Percentiles rank a stretch among this genome's conserved stretches.
These are phyloP conservation scores for Bombus soroeensis DNA, from an alignment of 1,140 invertebrate species.

Conservation along the genomic window DNA sequence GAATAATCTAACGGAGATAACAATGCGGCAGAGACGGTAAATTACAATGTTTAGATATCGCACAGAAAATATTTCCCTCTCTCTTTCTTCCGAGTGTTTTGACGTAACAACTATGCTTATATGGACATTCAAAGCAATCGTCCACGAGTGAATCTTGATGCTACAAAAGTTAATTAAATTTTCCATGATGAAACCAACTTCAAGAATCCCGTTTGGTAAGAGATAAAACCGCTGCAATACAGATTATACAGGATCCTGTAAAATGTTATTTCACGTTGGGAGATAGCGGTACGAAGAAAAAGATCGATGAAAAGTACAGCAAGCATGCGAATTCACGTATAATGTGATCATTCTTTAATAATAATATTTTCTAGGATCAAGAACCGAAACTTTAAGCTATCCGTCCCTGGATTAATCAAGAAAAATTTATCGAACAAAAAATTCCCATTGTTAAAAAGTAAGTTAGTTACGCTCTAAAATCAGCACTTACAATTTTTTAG, in stretches of 20 bases:
- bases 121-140: conserved; percentile 33
- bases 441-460: no score
- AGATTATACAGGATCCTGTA: not conserved
- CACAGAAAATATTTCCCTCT: not conserved
- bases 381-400: no score
- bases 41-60: conserved; percentile 36
- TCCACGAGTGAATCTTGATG: conserved; percentile 16
- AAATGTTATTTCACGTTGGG: not conserved
- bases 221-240: not conserved
- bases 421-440: no score
- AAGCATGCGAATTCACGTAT: not conserved
- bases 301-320: not conserved
- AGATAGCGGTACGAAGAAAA: not conserved
- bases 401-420: no score
- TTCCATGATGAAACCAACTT: not conserved
- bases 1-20: conserved; percentile 33
- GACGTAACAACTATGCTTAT: not conserved
- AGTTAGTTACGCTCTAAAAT: not conserved
- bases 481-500: not conserved
- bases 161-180: conserved; percentile 41
- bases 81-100: not conserved
- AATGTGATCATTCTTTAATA: no score
- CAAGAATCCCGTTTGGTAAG: conserved; percentile 12
- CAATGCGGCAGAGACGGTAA: not conserved
- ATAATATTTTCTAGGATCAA: not conserved